These are phyloP conservation scores for Sebastes taczanowskii DNA, from an alignment of 2,797 vertebrate genomes.

Conservation along the genomic window DNA sequence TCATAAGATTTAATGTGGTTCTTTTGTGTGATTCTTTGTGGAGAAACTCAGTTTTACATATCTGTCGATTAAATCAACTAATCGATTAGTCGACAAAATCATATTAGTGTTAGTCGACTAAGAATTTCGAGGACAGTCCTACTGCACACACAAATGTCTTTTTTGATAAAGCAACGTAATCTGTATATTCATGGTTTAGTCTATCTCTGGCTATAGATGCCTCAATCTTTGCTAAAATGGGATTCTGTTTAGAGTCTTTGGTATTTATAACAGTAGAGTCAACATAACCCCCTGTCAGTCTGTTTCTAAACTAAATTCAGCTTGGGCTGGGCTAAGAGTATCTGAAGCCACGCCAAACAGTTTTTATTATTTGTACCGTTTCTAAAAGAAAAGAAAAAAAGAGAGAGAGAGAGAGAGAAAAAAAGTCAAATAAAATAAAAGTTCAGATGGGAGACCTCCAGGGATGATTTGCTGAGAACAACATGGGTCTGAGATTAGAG, in stretches of 20 bases:
- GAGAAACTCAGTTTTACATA: background rate
- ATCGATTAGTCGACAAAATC: no score
- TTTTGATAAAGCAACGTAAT: slow-evolving; percentile 7
- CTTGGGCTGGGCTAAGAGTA: slow-evolving; percentile 34
- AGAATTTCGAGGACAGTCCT: background rate
- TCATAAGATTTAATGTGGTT: background rate
- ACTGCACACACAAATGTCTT: background rate
- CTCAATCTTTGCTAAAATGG: slow-evolving; percentile 25
- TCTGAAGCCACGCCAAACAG: slow-evolving; percentile 42
- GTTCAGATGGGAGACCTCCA: slow-evolving; percentile 53
- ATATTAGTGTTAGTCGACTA: background rate
- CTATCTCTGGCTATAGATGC: slow-evolving; percentile 20
- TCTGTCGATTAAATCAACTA: background rate
- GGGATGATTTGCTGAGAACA: slow-evolving; percentile 68
- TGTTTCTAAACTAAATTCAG: slow-evolving; percentile 50
- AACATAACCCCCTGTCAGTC: slow-evolving; percentile 52
- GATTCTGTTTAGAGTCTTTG: slow-evolving; percentile 42
- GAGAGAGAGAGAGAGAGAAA: background rate
- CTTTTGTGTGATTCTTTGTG: background rate
- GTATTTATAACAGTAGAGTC: slow-evolving; percentile 64
- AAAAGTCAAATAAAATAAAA: slow-evolving; percentile 33
- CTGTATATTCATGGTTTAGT: slow-evolving; percentile 4
- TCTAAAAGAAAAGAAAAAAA: slow-evolving; percentile 13
- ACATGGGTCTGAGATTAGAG: slow-evolving; percentile 70
- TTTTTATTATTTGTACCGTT: slow-evolving; percentile 32